These are phyloP conservation scores for Anastrepha ludens DNA, from an alignment of 1,140 invertebrate genomes.

Conservation along the genomic window DNA sequence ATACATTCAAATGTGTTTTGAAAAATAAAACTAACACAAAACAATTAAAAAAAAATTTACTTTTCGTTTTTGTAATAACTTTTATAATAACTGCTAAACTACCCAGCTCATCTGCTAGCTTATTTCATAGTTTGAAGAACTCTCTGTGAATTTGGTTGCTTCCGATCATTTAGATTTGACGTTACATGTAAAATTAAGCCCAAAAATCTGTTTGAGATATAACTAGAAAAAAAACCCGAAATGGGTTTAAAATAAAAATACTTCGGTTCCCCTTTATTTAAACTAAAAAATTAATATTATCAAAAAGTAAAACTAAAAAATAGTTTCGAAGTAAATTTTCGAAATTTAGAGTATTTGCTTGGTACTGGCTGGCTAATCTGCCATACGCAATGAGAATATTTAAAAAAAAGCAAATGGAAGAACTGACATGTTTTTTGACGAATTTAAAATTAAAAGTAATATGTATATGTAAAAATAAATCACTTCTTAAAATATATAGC, in stretches of 20 bases:
- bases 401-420: not conserved
- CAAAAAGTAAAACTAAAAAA: slow-evolving; percentile 4
- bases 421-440: too few relatives aligned
- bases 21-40: too few relatives aligned
- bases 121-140: not conserved
- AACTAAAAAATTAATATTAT: not conserved
- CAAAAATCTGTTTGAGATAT: not conserved
- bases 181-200: not conserved
- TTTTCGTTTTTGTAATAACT: too few relatives aligned
- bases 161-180: not conserved
- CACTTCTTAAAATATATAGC: too few relatives aligned
- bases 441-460: not conserved
- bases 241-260: not conserved
- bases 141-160: not conserved
- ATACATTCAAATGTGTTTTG: too few relatives aligned
- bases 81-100: not conserved
- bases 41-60: too few relatives aligned
- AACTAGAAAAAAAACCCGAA: not conserved
- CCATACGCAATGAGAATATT: not conserved
- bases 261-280: slow-evolving; percentile 7
- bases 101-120: not conserved
- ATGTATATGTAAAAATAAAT: too few relatives aligned
- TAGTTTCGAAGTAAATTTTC: not conserved
- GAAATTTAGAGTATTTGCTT: not conserved
- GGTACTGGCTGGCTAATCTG: slow-evolving; percentile 8